Evolutionary conservation across 2,797 vertebrate species (phyloP).

Genomic region (Pseudocheirus occidentalis): DNA sequence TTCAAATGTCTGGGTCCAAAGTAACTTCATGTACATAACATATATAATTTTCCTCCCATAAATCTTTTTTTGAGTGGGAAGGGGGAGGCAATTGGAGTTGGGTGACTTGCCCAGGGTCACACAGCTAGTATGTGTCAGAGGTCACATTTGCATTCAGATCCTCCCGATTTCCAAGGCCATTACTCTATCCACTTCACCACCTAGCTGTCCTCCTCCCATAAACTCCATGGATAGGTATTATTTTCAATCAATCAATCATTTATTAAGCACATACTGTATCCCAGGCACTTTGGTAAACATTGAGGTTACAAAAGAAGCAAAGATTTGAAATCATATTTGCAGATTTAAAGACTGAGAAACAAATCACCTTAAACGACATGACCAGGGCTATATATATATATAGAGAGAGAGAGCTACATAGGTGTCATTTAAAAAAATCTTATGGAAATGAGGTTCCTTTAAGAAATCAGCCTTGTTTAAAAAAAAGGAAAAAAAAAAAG

Average conservation of each 20-base stretch:
- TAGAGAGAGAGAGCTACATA: background rate
- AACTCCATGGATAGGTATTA: background rate
- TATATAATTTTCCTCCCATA: background rate
- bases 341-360: background rate
- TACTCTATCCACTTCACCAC: background rate
- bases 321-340: background rate
- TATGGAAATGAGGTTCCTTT: constrained; percentile 8
- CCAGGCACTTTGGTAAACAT: background rate
- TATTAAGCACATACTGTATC: background rate
- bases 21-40: background rate
- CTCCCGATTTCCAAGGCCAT: background rate
- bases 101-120: background rate
- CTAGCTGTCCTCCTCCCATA: background rate
- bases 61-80: background rate
- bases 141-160: background rate
- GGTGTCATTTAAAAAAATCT: background rate
- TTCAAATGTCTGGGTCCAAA: background rate
- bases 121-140: background rate
- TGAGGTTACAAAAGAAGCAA: background rate
- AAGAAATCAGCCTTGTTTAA: constrained; percentile 4
- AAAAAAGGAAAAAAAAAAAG: background rate
- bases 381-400: background rate
- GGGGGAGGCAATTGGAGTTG: background rate
- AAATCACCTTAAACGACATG: background rate
- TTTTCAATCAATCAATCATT: background rate